Evolutionary conservation across 2,888 invertebrate species (phyloP).

Genomic region (Caenorhabditis sp.): DNA sequence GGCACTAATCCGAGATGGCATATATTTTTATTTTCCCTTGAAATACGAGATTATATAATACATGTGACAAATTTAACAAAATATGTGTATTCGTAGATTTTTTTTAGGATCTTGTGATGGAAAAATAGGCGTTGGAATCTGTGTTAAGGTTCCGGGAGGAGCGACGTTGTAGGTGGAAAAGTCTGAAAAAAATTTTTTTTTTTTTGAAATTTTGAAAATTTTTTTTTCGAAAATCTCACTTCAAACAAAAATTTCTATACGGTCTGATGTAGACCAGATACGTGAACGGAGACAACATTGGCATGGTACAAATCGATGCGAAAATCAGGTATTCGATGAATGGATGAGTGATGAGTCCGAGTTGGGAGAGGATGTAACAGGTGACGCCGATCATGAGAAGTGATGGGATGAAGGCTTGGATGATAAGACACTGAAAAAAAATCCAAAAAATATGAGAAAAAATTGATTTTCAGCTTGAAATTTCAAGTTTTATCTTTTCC

Average conservation of each 20-base stretch:
- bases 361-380: conserved; percentile 19
- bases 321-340: conserved; percentile 40
- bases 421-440: conserved; percentile 37
- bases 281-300: conserved; percentile 46
- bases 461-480: not conserved
- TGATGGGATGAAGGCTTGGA: conserved; percentile 49
- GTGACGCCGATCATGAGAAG: conserved; percentile 27
- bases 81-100: too few species aligned
- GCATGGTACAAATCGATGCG: conserved; percentile 36
- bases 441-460: not conserved
- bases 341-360: conserved; percentile 46
- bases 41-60: not conserved
- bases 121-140: conserved; percentile 21
- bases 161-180: conserved; percentile 3
- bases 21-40: not conserved
- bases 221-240: not conserved
- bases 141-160: not conserved
- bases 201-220: not conserved
- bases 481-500: too few species aligned
- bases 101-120: conserved; percentile 1
- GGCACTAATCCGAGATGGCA: conserved; percentile 34
- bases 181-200: conserved; percentile 6
- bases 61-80: not conserved
- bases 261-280: conserved; percentile 35
- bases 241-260: conserved; percentile 32